Conservation (phyloP, 2,888 invertebrate genomes). For the Emesis furor region DNA sequence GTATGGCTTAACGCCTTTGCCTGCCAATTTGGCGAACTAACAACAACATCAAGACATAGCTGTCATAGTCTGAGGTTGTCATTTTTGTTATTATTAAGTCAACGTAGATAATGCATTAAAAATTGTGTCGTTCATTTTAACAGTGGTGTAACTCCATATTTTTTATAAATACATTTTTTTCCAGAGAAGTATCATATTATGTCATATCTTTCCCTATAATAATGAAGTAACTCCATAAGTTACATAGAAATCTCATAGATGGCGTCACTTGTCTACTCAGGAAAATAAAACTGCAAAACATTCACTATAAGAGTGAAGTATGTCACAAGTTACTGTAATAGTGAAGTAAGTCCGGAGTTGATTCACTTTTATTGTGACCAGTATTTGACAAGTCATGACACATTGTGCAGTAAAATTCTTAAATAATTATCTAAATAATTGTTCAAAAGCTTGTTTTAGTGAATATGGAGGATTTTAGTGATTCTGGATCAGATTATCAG, state of each 20-base stretch:
- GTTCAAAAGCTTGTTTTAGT: too few species aligned
- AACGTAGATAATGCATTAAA: too few species aligned
- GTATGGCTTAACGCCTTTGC: too few species aligned
- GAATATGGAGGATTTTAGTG: too few species aligned
- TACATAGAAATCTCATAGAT: background rate
- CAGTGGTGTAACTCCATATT: background rate
- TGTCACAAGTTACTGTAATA: background rate
- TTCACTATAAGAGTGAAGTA: slow-evolving; percentile 5
- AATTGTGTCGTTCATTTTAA: background rate
- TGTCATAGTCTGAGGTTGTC: too few species aligned
- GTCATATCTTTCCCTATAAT: background rate
- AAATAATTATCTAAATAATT: too few species aligned
- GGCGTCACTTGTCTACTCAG: background rate
- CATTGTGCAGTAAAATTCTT: too few species aligned
- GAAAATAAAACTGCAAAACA: background rate
- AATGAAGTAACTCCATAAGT: background rate
- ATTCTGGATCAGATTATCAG: too few species aligned
- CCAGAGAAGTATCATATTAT: background rate
- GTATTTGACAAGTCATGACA: too few species aligned
- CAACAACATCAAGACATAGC: too few species aligned
- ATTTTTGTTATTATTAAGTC: too few species aligned
- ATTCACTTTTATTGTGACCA: slow-evolving; percentile 3
- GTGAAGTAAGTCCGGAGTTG: background rate
- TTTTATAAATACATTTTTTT: background rate
- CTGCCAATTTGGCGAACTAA: too few species aligned